These are phyloP conservation scores for Pecten maximus DNA, from an alignment of 2,888 invertebrate genomes.

Conservation along the genomic window DNA sequence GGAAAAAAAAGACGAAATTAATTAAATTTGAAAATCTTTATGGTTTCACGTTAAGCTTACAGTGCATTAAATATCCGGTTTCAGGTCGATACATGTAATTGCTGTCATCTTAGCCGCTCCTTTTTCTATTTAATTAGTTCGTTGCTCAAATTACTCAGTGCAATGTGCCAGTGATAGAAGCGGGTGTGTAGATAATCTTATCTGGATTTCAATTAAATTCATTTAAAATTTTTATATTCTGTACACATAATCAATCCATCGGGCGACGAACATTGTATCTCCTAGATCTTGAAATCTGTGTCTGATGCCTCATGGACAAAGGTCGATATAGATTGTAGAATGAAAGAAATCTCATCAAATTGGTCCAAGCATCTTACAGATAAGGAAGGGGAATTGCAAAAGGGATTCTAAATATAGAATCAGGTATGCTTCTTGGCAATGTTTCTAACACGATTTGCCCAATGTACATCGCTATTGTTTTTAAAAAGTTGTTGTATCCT, in stretches of 20 bases:
- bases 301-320: background rate
- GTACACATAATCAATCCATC: background rate
- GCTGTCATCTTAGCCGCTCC: background rate
- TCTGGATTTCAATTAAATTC: background rate
- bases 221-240: background rate
- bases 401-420: no score
- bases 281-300: background rate
- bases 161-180: background rate
- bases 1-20: no score
- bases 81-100: background rate
- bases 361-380: no score
- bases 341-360: background rate
- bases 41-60: background rate
- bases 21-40: no score
- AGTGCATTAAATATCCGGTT: background rate
- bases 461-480: no score
- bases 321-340: background rate
- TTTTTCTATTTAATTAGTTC: background rate
- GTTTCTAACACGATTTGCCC: no score
- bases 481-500: no score
- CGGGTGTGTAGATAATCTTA: background rate
- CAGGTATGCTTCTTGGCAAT: no score
- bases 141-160: background rate
- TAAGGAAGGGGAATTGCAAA: no score
- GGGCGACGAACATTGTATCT: background rate